These are phyloP conservation scores for Camptogramma bilineatum DNA, from an alignment of 2,888 invertebrate genomes.

Conservation along the genomic window DNA sequence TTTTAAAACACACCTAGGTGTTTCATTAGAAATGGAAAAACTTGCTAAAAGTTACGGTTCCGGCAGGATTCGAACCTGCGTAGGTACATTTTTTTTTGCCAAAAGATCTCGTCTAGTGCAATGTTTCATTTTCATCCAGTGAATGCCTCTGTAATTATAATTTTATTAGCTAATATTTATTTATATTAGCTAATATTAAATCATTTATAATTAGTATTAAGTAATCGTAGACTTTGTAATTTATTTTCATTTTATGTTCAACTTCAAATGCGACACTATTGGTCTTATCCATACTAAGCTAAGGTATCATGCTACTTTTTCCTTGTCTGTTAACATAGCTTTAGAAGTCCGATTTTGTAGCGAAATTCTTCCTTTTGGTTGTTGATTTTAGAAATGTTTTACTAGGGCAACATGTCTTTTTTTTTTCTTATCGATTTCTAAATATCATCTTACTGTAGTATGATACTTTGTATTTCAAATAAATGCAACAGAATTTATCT, in stretches of 20 bases:
- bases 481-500: slow-evolving; percentile 22
- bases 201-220: slow-evolving; percentile 13
- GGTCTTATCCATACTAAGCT: slow-evolving; percentile 26
- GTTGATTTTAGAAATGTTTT: slow-evolving; percentile 25
- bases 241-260: slow-evolving; percentile 20
- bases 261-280: slow-evolving; percentile 23
- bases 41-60: slow-evolving; percentile 12
- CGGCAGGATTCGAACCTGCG: no score
- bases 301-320: slow-evolving; percentile 14
- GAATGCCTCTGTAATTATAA: slow-evolving; percentile 5
- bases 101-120: slow-evolving; percentile 24
- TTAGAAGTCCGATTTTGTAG: slow-evolving; percentile 16
- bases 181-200: slow-evolving; percentile 13
- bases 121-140: slow-evolving; percentile 18
- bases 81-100: slow-evolving; percentile 14
- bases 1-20: slow-evolving; percentile 8
- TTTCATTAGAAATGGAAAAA: slow-evolving; percentile 10
- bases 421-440: slow-evolving; percentile 21
- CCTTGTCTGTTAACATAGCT: slow-evolving; percentile 16
- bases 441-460: slow-evolving; percentile 23
- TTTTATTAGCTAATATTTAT: slow-evolving; percentile 10
- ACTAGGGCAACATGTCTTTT: slow-evolving; percentile 20
- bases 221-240: slow-evolving; percentile 16
- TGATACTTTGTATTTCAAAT: slow-evolving; percentile 19
- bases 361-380: slow-evolving; percentile 19